Percentiles rank a stretch among this genome's conserved stretches.
phyloP scores from a whole-genome alignment of 2,888 invertebrate genomes.

The Chrysomela aeneicollis region DNA sequence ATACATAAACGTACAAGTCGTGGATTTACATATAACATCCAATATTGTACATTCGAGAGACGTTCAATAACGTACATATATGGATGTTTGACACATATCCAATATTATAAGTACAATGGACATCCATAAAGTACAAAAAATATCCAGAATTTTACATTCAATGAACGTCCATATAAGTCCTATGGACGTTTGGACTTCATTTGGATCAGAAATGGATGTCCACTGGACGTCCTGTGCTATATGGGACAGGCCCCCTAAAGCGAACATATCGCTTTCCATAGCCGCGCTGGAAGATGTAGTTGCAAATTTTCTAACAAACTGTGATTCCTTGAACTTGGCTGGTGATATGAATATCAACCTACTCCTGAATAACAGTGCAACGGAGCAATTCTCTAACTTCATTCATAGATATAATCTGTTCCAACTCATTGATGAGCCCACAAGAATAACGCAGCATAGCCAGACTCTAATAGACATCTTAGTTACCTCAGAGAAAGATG shows the following conservation, averaged over 20 bases:
- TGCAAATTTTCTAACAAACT: neutral
- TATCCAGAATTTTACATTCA: too few relatives aligned
- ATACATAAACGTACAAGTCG: too few relatives aligned
- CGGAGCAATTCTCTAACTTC: neutral
- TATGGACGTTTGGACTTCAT: too few relatives aligned
- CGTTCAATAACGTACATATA: too few relatives aligned
- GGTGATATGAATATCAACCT: slow-evolving; percentile 10
- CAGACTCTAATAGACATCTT: neutral
- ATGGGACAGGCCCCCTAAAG: neutral
- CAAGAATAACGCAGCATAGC: slow-evolving; percentile 7
- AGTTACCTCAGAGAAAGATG: neutral
- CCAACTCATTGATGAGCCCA: slow-evolving; percentile 8
- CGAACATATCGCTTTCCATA: neutral
- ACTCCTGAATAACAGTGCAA: neutral
- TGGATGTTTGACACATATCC: too few relatives aligned
- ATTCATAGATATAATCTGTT: neutral
- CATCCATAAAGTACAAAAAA: too few relatives aligned
- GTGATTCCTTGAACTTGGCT: slow-evolving; percentile 4
- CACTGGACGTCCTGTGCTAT: too few relatives aligned
- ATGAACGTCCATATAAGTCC: too few relatives aligned
- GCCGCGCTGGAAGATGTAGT: neutral
- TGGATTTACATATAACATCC: too few relatives aligned
- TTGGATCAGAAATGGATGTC: too few relatives aligned
- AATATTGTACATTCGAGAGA: too few relatives aligned
- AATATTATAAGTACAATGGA: too few relatives aligned